Percentiles rank a stretch among this genome's conserved stretches.
These are phyloP conservation scores for Drosophila dives DNA, from an alignment of 2,888 invertebrate genomes.

Conservation along the genomic window DNA sequence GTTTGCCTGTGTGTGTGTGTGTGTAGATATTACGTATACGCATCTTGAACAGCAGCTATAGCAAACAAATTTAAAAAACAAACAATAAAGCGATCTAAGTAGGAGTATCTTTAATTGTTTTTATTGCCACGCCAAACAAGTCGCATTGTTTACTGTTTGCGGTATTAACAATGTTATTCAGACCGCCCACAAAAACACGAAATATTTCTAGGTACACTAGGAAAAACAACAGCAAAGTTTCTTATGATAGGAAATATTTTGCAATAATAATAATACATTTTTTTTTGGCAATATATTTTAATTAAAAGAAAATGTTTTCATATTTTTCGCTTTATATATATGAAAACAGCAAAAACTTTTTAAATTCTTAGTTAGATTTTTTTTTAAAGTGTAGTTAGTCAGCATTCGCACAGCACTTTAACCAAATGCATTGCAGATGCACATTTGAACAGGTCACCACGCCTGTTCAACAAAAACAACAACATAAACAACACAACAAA, in stretches of 20 bases:
- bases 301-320: background rate
- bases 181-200: conserved; percentile 48
- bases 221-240: background rate
- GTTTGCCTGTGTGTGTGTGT: conserved; percentile 15
- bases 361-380: background rate
- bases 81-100: background rate
- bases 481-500: background rate
- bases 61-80: background rate
- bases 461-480: conserved; percentile 15
- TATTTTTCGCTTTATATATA: background rate
- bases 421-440: conserved; percentile 25
- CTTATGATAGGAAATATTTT: too few relatives aligned
- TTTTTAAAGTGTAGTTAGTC: background rate
- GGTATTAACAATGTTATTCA: conserved; percentile 71
- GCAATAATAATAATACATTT: too few relatives aligned
- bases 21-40: conserved; percentile 17
- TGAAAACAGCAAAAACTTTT: background rate
- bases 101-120: conserved; percentile 5
- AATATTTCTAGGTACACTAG: conserved; percentile 20
- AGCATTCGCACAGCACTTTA: conserved; percentile 11
- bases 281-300: background rate
- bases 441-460: conserved; percentile 19
- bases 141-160: conserved; percentile 48
- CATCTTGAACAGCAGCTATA: conserved; percentile 5
- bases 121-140: conserved; percentile 25